Evolutionary conservation across 2,113 vertebrate genomes (phyloP).

Genomic region (Ptyas mucosa): DNA sequence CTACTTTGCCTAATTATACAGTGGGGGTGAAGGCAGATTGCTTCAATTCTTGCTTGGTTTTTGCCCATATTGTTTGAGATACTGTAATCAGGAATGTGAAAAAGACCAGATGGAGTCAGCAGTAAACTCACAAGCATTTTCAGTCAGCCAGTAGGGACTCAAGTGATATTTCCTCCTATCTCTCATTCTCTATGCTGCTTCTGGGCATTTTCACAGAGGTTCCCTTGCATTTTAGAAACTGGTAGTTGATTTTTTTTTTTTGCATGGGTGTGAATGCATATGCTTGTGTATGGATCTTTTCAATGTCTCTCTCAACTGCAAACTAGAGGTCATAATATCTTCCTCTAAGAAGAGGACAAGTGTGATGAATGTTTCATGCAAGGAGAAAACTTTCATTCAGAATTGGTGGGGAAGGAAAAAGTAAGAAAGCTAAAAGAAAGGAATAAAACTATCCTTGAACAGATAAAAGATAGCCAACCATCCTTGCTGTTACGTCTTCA

Average conservation of each 20-base stretch:
- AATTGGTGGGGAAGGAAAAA: background rate
- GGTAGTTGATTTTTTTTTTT: background rate
- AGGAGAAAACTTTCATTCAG: background rate
- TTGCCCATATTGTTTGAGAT: background rate
- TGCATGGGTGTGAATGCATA: background rate
- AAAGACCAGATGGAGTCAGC: background rate
- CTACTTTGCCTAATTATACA: background rate
- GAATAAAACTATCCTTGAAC: background rate
- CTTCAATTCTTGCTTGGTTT: background rate
- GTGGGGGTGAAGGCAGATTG: background rate
- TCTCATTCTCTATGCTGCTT: background rate
- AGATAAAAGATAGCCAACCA: background rate
- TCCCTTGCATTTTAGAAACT: background rate
- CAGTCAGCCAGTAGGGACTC: background rate
- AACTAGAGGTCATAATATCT: background rate
- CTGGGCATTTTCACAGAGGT: background rate
- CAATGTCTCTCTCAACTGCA: background rate
- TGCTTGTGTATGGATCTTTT: background rate
- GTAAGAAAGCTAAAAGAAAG: background rate
- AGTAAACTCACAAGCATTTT: background rate
- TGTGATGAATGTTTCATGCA: background rate
- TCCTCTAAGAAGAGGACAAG: background rate
- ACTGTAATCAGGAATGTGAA: background rate
- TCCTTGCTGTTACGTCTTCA: background rate
- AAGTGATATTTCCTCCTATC: background rate